Percentiles rank a stretch among this genome's conserved stretches.
Evolutionary conservation across 1,140 invertebrate genomes (phyloP).

Genomic region (Nasonia longicornis): DNA sequence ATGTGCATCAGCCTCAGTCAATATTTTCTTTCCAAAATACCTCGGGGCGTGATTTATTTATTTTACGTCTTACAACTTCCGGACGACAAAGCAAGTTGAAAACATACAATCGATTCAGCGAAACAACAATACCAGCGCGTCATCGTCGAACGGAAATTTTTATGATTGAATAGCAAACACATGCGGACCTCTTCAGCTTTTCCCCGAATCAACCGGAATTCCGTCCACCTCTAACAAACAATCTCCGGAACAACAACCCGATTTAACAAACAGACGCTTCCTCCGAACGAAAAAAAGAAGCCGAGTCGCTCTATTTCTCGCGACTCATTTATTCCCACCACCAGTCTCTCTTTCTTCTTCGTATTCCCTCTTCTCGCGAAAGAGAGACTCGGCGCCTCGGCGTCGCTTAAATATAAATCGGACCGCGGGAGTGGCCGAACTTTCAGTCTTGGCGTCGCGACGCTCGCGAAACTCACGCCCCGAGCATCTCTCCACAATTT

Average conservation of each 20-base stretch:
- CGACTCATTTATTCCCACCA: background rate
- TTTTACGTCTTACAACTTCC: no score
- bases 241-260: background rate
- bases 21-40: no score
- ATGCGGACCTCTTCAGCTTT: no score
- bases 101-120: no score
- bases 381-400: slow-evolving; percentile 53
- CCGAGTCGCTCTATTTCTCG: slow-evolving; percentile 18
- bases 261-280: no score
- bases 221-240: background rate
- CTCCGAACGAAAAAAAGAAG: background rate
- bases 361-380: background rate
- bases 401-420: slow-evolving; percentile 66
- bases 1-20: no score
- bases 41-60: no score
- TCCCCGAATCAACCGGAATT: background rate
- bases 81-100: no score
- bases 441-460: slow-evolving; percentile 65
- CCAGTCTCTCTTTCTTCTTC: background rate
- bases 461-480: slow-evolving; percentile 52
- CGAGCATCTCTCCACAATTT: background rate
- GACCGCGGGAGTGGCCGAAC: slow-evolving; percentile 55
- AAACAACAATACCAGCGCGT: no score
- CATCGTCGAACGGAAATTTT: no score
- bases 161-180: no score